Evolutionary conservation across 2,113 vertebrate genomes (phyloP).

Genomic region (Theropithecus gelada): DNA sequence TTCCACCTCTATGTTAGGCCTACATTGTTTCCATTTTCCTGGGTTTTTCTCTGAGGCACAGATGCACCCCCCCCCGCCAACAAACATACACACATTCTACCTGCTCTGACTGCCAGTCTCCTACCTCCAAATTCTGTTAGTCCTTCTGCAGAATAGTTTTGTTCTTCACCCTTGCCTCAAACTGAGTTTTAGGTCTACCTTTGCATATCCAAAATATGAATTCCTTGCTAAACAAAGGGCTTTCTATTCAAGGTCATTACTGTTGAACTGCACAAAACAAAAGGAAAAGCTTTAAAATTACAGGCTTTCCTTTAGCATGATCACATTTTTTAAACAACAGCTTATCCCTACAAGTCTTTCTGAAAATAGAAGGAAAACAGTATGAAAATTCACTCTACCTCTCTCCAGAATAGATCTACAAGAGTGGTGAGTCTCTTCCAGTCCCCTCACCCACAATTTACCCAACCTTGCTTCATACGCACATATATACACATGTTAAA

Average conservation of each 20-base stretch:
- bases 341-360: neutral
- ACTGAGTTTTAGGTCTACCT: neutral
- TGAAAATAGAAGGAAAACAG: neutral
- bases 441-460: neutral
- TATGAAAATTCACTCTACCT: neutral
- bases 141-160: neutral
- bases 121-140: neutral
- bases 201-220: neutral
- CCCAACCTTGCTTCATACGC: neutral
- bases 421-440: neutral
- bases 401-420: neutral
- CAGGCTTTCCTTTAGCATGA: neutral
- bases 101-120: neutral
- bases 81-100: neutral
- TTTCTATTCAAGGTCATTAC: neutral
- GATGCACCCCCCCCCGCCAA: too few species aligned
- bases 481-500: neutral
- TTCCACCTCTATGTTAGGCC: neutral
- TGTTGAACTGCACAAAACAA: neutral
- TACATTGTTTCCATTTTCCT: neutral
- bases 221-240: neutral
- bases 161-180: neutral
- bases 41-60: neutral
- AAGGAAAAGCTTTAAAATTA: constrained; percentile 38
- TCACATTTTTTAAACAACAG: neutral